Evolutionary conservation across 2,888 invertebrate species (phyloP).

Genomic region (Matsumyia berberina): DNA sequence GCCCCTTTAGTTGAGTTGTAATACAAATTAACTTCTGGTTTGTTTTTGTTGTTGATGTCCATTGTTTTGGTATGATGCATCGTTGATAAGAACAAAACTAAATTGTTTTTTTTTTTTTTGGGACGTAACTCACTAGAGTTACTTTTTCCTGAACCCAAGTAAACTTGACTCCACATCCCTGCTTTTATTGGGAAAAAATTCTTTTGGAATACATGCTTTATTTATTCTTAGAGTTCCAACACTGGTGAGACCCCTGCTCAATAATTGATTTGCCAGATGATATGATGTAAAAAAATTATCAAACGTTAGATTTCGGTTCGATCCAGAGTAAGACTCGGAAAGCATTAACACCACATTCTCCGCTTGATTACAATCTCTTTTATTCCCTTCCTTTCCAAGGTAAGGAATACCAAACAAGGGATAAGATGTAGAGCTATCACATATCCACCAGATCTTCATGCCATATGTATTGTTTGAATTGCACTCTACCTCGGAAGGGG

Average conservation of each 20-base stretch:
- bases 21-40: conserved; percentile 69
- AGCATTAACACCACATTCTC: background rate
- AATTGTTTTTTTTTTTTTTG: conserved; percentile 11
- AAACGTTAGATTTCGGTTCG: background rate
- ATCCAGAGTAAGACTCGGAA: background rate
- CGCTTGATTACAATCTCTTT: background rate
- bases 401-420: background rate
- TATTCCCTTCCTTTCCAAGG: background rate
- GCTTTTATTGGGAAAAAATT: background rate
- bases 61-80: conserved; percentile 23
- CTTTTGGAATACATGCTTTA: conserved; percentile 23
- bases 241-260: background rate
- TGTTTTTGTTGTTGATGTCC: conserved; percentile 46
- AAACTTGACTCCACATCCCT: background rate
- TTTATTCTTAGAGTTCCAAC: conserved; percentile 36
- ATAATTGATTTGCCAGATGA: conserved; percentile 14
- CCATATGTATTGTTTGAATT: too few species aligned
- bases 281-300: background rate
- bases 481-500: background rate
- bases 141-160: conserved; percentile 26
- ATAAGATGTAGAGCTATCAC: background rate
- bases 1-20: conserved; percentile 67
- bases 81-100: conserved; percentile 1
- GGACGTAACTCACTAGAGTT: conserved; percentile 29
- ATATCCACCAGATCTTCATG: background rate